Evolutionary conservation across 37 sponge, comb jelly and placozoan genomes (phyloP).

Genomic region (Spongilla lacustris): DNA sequence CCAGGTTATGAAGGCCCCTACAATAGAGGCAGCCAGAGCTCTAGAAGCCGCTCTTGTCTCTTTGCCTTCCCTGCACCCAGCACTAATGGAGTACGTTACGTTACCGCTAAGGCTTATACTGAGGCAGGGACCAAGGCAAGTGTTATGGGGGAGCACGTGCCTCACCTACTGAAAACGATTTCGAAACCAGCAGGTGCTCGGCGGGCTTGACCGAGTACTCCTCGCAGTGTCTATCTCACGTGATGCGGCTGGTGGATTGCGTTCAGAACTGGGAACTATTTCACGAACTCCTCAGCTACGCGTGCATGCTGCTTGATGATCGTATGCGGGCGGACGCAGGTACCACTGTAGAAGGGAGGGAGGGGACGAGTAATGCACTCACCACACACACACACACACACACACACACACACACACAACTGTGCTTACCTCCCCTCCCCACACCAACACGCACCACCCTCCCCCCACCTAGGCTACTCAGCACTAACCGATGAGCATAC

Average conservation of each 20-base stretch:
- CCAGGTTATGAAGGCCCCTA: constrained; percentile 49
- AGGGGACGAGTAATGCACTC: neutral
- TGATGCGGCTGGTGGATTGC: constrained; percentile 14
- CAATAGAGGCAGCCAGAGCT: constrained; percentile 8
- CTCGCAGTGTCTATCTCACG: constrained; percentile 1
- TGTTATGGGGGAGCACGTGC: neutral
- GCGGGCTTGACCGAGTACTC: neutral
- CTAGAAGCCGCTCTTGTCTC: constrained; percentile 3
- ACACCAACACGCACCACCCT: neutral
- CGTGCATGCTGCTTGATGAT: constrained; percentile 53
- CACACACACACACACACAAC: neutral
- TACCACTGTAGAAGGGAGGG: neutral
- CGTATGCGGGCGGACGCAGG: constrained; percentile 40
- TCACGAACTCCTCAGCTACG: constrained; percentile 42
- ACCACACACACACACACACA: neutral
- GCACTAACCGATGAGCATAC: neutral
- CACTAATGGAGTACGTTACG: constrained; percentile 54
- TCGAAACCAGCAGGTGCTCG: neutral
- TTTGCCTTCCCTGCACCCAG: constrained; percentile 28
- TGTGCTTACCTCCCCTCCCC: neutral
- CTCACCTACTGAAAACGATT: neutral
- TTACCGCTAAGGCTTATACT: constrained; percentile 61
- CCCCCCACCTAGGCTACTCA: neutral
- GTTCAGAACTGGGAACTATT: constrained; percentile 27
- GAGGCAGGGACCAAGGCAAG: constrained; percentile 40